Conservation (phyloP, 2,888 invertebrate genomes). For the Pyrochroa serraticornis region DNA sequence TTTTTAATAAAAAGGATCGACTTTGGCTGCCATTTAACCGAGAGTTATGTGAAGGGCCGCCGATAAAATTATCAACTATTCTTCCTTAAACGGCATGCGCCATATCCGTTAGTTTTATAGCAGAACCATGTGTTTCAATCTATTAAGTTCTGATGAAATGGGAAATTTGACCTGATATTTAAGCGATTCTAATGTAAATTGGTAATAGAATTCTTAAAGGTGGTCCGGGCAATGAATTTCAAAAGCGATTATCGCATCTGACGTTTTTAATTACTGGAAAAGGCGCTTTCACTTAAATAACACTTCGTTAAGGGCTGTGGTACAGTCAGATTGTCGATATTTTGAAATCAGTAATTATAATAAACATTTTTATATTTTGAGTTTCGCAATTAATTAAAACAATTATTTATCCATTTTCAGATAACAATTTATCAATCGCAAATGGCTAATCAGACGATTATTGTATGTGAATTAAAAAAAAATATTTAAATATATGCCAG, state of each 20-base stretch:
- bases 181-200: conserved; percentile 22
- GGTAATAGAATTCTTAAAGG: conserved; percentile 20
- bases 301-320: too few species aligned
- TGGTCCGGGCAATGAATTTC: conserved; percentile 6
- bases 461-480: too few species aligned
- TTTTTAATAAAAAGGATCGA: conserved; percentile 47
- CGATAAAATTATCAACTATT: conserved; percentile 22
- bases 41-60: conserved; percentile 40
- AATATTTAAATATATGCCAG: too few species aligned
- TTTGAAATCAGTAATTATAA: too few species aligned
- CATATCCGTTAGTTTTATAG: conserved; percentile 4
- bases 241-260: neutral
- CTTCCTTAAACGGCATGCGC: conserved; percentile 23
- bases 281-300: neutral
- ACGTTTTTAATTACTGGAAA: neutral
- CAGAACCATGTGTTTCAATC: conserved; percentile 17
- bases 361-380: too few species aligned
- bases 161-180: conserved; percentile 15
- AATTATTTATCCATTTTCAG: too few species aligned
- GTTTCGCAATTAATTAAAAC: too few species aligned
- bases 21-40: conserved; percentile 41
- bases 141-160: conserved; percentile 23
- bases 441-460: too few species aligned
- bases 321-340: too few species aligned
- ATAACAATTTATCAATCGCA: too few species aligned